Conservation (phyloP, 1,140 invertebrate genomes). For the Danaus melanippus region DNA sequence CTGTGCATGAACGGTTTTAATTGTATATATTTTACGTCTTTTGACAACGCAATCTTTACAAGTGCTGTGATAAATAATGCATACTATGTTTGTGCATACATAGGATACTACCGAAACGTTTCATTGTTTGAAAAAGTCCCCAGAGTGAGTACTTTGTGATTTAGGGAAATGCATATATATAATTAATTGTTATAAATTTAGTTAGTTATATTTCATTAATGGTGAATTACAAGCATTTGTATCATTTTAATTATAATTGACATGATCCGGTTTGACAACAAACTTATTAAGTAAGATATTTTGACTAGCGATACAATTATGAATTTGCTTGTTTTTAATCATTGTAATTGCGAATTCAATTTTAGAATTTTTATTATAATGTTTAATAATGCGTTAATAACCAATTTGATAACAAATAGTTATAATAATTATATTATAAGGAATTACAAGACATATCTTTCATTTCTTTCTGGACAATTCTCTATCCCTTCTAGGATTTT, state of each 20-base stretch:
- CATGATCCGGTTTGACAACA: constrained; percentile 1
- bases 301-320: constrained; percentile 29
- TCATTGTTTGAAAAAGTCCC: constrained; percentile 28
- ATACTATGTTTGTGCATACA: constrained; percentile 31
- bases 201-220: constrained; percentile 30
- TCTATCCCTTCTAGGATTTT: too few species aligned
- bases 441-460: constrained; percentile 14
- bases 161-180: constrained; percentile 22
- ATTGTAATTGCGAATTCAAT: constrained; percentile 37
- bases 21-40: constrained; percentile 39
- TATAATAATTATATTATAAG: constrained; percentile 15
- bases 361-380: constrained; percentile 32
- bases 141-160: constrained; percentile 38
- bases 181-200: constrained; percentile 28
- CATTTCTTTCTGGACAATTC: neutral
- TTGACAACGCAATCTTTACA: constrained; percentile 49
- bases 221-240: constrained; percentile 15
- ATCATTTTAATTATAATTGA: constrained; percentile 15
- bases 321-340: constrained; percentile 34
- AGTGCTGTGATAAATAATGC: constrained; percentile 61
- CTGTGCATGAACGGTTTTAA: constrained; percentile 24
- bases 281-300: constrained; percentile 21
- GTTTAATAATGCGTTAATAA: constrained; percentile 31
- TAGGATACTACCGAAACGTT: constrained; percentile 31
- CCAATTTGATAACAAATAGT: constrained; percentile 19